Evolutionary conservation across 1,140 invertebrate species (phyloP).

Genomic region (Bombus haemorrhoidalis): DNA sequence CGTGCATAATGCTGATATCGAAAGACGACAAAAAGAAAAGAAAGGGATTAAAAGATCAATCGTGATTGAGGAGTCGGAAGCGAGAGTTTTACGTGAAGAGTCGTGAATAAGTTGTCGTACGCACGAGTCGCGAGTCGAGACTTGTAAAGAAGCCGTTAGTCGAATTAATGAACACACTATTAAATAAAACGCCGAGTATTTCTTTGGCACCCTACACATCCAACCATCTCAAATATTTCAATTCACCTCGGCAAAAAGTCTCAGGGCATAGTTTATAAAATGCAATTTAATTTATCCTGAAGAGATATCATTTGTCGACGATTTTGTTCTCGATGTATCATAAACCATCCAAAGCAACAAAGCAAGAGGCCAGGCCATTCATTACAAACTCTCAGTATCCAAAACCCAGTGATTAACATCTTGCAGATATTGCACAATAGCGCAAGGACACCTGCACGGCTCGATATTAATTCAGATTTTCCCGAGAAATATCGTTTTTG

Average conservation of each 20-base stretch:
- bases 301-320: neutral
- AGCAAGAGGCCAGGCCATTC: neutral
- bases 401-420: slow-evolving; percentile 70
- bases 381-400: slow-evolving; percentile 4
- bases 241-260: neutral
- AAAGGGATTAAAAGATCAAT: too few species aligned
- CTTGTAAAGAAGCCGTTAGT: too few species aligned
- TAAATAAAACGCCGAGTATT: too few species aligned
- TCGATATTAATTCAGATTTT: slow-evolving; percentile 71
- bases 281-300: neutral
- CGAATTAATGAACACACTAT: too few species aligned
- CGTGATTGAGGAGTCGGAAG: too few species aligned
- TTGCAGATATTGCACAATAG: slow-evolving; percentile 72
- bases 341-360: neutral
- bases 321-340: neutral
- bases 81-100: too few species aligned
- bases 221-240: neutral
- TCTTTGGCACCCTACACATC: too few species aligned
- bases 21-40: too few species aligned
- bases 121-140: too few species aligned
- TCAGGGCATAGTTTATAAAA: neutral
- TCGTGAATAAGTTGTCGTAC: too few species aligned
- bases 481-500: slow-evolving; percentile 59
- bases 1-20: too few species aligned
- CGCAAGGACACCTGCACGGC: slow-evolving; percentile 66